These are phyloP conservation scores for Anarsia innoxiella DNA, from an alignment of 2,888 invertebrate species.

Conservation along the genomic window DNA sequence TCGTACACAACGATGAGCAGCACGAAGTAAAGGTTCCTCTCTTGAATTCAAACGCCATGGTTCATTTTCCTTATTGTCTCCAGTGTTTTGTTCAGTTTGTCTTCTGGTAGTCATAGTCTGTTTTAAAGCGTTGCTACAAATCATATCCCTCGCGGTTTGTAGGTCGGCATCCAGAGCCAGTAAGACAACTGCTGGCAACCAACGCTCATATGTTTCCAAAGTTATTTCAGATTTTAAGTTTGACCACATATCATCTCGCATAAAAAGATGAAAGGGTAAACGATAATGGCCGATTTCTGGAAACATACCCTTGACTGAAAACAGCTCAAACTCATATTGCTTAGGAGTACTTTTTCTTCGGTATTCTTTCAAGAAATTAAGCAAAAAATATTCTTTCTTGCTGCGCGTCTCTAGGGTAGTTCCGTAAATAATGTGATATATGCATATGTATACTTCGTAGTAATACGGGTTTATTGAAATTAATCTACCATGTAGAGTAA, in stretches of 20 bases:
- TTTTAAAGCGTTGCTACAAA: conserved; percentile 69
- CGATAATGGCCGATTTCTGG: conserved; percentile 68
- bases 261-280: conserved; percentile 65
- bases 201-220: conserved; percentile 63
- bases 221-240: conserved; percentile 70
- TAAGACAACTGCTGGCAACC: conserved; percentile 59
- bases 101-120: conserved; percentile 69
- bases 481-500: conserved; percentile 54
- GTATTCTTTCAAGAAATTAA: conserved; percentile 63
- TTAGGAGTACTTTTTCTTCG: conserved; percentile 57
- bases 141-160: conserved; percentile 69
- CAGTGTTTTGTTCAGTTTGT: conserved; percentile 35
- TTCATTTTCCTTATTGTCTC: conserved; percentile 44
- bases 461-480: conserved; percentile 65
- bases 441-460: conserved; percentile 64
- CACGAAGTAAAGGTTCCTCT: conserved; percentile 60
- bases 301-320: conserved; percentile 67
- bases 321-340: conserved; percentile 67
- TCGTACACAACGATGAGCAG: conserved; percentile 64
- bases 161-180: conserved; percentile 55
- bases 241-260: conserved; percentile 68
- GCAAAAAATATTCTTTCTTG: conserved; percentile 56
- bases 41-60: conserved; percentile 56
- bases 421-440: conserved; percentile 52
- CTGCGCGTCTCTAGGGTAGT: conserved; percentile 37